Evolutionary conservation across 2,113 vertebrate genomes (phyloP), one percentile per base, ranked within the genome.

Genomic region (Hippocampus barbouri): DNA sequence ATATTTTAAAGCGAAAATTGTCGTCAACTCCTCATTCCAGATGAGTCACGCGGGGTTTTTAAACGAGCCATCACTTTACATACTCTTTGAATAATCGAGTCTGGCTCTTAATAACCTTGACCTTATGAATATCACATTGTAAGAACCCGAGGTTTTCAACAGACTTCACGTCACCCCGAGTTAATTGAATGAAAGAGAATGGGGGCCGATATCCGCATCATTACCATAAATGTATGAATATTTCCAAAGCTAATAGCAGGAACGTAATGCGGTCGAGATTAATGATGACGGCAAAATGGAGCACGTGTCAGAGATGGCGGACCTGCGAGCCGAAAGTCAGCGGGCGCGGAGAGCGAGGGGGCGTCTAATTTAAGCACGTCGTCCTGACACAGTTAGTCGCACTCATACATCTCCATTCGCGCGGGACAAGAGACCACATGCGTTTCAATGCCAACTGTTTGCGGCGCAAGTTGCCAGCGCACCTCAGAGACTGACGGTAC

Each of bases 371-470:
- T 85, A 76, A 74, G 80, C 77, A 72, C 49, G 1, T 41, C 69
- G 60, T 69, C 72, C 71, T 84, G 72, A 76, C 71, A 80, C 77
- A 84, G 77, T 86, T 84, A 78, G 69, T 75, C 80, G 79, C 76
- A 74, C 79, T 72, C 83, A 80, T 82, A 81, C 78, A 38, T 70
- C 82, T 69, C 76, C 71, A 84, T 87, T 77, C 86, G 87, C 84
- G 79, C 23, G 54, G 74, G 79, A 82, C 40, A 3, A 59, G 62
- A 83, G 77, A 43, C 71, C 45, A 85, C 85, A 88, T 82, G 81
- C 86, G 85, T 86, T 90, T 85, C 73, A 82, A 71, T 64, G 79
- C 72, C 84, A 69, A 87, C 76, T 79, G 80, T 89, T 87, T 86
- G 75, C 68, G 77, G 75, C 51, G 62, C 79, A 87, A 75, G 41